Conservation (phyloP, 2,888 invertebrate species). For the Lysandra coridon region DNA sequence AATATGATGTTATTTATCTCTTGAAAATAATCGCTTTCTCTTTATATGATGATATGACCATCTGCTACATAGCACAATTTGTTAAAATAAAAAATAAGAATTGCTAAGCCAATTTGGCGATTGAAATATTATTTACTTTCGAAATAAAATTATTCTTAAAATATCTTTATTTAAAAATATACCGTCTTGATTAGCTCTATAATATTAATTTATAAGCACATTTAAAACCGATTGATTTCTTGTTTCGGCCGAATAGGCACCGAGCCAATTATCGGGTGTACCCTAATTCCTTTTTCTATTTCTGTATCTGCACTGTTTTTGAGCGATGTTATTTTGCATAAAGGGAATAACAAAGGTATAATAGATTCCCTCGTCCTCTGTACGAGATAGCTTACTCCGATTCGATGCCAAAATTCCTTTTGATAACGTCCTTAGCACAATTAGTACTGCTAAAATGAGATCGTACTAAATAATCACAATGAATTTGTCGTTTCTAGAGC, state of each 20-base stretch:
- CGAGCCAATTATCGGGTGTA: slow-evolving; percentile 4
- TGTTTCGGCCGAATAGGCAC: neutral
- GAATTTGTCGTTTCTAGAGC: slow-evolving; percentile 51
- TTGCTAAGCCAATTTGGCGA: neutral
- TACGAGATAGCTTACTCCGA: slow-evolving; percentile 37
- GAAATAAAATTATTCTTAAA: neutral
- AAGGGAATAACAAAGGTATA: slow-evolving; percentile 18
- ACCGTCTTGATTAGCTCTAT: neutral
- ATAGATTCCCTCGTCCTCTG: slow-evolving; percentile 21
- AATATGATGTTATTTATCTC: slow-evolving; percentile 35
- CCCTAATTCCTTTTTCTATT: slow-evolving; percentile 33
- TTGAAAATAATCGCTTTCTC: slow-evolving; percentile 36
- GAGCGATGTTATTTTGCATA: slow-evolving; percentile 16
- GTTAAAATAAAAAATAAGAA: neutral
- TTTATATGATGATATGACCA: slow-evolving; percentile 18
- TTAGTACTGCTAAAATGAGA: slow-evolving; percentile 68
- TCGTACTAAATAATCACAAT: slow-evolving; percentile 63
- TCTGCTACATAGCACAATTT: slow-evolving; percentile 17
- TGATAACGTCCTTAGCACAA: slow-evolving; percentile 61
- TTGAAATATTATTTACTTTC: neutral
- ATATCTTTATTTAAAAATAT: neutral
- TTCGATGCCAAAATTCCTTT: slow-evolving; percentile 42
- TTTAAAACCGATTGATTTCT: neutral
- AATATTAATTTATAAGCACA: neutral
- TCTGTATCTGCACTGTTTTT: slow-evolving; percentile 31